Percentiles rank a stretch among this genome's conserved stretches.
Conservation (phyloP, 2,797 vertebrate genomes). For the Vireo griseus region DNA sequence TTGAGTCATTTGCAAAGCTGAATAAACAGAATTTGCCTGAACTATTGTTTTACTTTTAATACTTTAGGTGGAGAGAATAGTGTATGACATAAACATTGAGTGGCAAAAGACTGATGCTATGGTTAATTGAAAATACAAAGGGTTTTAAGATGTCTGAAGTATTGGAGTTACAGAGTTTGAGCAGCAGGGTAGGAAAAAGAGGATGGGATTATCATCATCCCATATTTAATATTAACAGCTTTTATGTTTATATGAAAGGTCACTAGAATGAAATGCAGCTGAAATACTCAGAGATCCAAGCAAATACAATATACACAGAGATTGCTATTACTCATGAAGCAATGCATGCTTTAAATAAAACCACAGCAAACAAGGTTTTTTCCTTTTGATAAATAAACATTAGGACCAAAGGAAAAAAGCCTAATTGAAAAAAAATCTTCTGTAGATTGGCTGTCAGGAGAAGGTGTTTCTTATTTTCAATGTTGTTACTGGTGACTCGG, state of each 20-base stretch:
- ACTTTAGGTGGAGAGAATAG: neutral
- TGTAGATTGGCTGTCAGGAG: neutral
- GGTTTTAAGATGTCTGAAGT: neutral
- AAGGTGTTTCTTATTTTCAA: neutral
- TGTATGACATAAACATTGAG: neutral
- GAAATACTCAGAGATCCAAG: neutral
- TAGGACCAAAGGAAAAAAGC: neutral
- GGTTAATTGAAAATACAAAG: neutral
- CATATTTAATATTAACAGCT: neutral
- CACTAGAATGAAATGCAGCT: neutral
- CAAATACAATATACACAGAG: neutral
- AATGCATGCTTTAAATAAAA: neutral
- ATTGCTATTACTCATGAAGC: neutral
- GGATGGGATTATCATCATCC: neutral
- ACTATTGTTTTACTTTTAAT: neutral
- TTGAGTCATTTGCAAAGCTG: neutral
- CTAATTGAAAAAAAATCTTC: neutral
- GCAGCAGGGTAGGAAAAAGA: neutral
- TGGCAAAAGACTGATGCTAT: neutral
- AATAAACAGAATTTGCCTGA: neutral
- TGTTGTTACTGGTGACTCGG: neutral
- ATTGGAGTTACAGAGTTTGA: neutral
- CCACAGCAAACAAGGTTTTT: fast-evolving
- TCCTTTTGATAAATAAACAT: neutral
- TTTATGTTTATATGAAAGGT: neutral